Base-by-base conservation (phyloP, 2,888 invertebrate genomes). In the Pachliopta kotzebuea region DNA sequence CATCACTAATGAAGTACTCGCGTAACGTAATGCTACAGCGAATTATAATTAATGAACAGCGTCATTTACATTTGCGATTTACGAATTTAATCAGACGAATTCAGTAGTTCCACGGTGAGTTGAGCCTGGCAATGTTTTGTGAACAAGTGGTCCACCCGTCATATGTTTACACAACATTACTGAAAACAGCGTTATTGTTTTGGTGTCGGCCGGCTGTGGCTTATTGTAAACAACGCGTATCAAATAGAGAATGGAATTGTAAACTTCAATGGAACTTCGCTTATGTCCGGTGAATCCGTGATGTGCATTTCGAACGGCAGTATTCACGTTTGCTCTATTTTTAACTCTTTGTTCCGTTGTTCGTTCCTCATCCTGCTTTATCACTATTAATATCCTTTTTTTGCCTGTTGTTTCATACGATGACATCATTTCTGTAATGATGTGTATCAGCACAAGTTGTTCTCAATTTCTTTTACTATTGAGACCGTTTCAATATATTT, bases 261-360 rank as follows among this genome's bases (percentile, higher is more conserved):
- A 61, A 62, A 65, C 65, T 49, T 55, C 61, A 55, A 62, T 62
- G 62, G 65, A 65, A 65, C 65, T 53, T 53, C 42, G 58, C 58
- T 65, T 50, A 62, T 65, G 65, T 65, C 65, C 65, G 65, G 65
- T 62, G 65, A 62, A 65, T 65, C 65, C 58, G 65, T 58, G 61
- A 24, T 58, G 65, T 65, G 65, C 54, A 55, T 54, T 58, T 49
- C 45, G 55, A 29, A 62, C 65, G 62, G 42, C 49, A 57, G 62
- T 62, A 49, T 53, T 58, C 58, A 50, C 49, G 61, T 58, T 55
- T 55, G 49, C 45, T 23, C 53, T 50, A 29, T 61, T 61, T 65
- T 57, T 53, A 21, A 24, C 17, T 53, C 54, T 53, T 56, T 62
- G 4, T 31, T 57, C 31, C 60, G n/a, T 65, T 14, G 24, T 53